Percentiles rank a stretch among this genome's conserved stretches.
Conservation (phyloP, 2,888 invertebrate species). For the Ectobius pallidus region DNA sequence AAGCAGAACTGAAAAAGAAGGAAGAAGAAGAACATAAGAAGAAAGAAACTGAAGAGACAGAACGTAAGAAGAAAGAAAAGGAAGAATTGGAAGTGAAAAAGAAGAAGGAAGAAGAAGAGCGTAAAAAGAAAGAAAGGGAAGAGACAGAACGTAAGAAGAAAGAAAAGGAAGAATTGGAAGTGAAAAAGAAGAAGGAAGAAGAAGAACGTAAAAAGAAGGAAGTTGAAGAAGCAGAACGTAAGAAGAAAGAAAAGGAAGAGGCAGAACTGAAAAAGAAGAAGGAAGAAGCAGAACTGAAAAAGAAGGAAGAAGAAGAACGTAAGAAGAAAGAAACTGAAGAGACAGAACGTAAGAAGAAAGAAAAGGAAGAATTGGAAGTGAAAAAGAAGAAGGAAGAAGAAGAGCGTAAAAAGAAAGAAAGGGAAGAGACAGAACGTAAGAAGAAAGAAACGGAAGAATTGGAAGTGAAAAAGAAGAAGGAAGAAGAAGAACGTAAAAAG, state of each 20-base stretch:
- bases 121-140: conserved; percentile 43
- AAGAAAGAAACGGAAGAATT: conserved; percentile 42
- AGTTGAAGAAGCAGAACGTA: conserved; percentile 44
- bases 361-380: no score
- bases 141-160: conserved; percentile 43
- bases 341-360: conserved; percentile 41
- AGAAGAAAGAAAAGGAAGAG: conserved; percentile 43
- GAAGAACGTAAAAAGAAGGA: conserved; percentile 40
- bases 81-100: conserved; percentile 37
- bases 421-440: conserved; percentile 39
- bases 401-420: conserved; percentile 41
- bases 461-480: conserved; percentile 41
- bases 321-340: conserved; percentile 39
- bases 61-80: conserved; percentile 19
- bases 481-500: conserved; percentile 41
- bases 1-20: conserved; percentile 40
- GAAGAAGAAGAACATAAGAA: conserved; percentile 50
- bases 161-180: conserved; percentile 45
- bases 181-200: conserved; percentile 41
- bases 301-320: conserved; percentile 32
- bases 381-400: conserved; percentile 45
- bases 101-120: conserved; percentile 50
- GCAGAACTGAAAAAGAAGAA: conserved; percentile 44
- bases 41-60: conserved; percentile 44
- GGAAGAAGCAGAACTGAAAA: conserved; percentile 32